phyloP scores from a whole-genome alignment of 2,797 vertebrate species.

The Phoeniculus purpureus region DNA sequence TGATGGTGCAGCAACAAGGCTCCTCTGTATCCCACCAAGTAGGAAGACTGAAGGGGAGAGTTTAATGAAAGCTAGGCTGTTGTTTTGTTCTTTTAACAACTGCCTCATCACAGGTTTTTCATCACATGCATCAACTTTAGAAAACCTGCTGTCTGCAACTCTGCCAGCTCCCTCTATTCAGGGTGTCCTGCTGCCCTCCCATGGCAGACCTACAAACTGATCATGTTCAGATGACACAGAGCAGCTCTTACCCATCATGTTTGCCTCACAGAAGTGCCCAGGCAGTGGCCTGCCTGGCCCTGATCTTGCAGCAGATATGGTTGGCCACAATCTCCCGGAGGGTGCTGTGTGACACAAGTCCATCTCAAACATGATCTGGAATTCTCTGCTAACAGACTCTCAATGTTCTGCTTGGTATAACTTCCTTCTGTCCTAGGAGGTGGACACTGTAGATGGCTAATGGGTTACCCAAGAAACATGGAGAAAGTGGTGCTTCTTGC shows the following conservation, averaged over 20 bases:
- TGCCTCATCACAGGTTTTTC: conserved; percentile 18
- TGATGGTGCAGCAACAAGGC: neutral
- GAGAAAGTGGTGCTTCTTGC: neutral
- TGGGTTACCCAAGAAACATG: accelerated
- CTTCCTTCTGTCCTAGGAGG: neutral
- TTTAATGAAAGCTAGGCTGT: conserved; percentile 7
- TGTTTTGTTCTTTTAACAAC: conserved; percentile 1
- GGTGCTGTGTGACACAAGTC: too few relatives aligned
- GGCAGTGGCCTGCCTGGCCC: neutral
- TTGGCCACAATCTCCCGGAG: neutral
- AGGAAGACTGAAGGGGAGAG: neutral
- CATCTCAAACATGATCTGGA: accelerated
- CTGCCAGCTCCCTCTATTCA: neutral
- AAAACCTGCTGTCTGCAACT: neutral
- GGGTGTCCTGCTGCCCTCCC: conserved; percentile 41
- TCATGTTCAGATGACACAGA: neutral
- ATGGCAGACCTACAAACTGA: conserved; percentile 36
- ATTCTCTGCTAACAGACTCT: neutral
- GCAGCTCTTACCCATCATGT: accelerated
- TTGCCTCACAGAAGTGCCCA: neutral
- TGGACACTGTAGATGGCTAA: neutral
- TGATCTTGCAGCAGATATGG: neutral
- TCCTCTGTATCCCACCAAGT: neutral
- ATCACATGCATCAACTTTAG: neutral
- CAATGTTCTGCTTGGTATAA: neutral